Conservation (phyloP, 2,797 vertebrate species). For the Crax fasciolata region DNA sequence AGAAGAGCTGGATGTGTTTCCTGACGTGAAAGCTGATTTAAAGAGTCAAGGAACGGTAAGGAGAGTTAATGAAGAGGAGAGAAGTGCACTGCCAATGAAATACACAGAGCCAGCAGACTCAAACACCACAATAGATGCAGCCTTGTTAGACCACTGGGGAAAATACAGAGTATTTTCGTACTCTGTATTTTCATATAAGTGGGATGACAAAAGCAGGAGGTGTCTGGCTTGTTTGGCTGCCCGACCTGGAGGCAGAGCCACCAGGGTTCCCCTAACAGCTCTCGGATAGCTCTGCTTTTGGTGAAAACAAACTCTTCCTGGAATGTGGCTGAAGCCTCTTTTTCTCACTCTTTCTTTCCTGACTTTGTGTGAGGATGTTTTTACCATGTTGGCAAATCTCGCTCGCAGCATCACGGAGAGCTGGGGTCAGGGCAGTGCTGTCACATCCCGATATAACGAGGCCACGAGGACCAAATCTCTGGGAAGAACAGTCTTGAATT, state of each 20-base stretch:
- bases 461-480: background rate
- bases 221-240: background rate
- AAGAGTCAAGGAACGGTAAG: background rate
- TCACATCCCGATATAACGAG: background rate
- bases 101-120: background rate
- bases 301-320: background rate
- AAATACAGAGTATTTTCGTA: background rate
- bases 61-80: conserved; percentile 18
- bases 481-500: rapidly evolving
- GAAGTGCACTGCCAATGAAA: background rate
- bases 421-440: rapidly evolving
- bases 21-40: background rate
- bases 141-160: background rate
- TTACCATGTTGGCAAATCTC: background rate
- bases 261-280: background rate
- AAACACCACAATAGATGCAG: background rate
- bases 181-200: too few species aligned
- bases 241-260: background rate
- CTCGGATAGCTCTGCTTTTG: background rate
- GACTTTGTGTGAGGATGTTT: background rate
- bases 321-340: background rate
- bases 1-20: background rate
- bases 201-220: background rate
- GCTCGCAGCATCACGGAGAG: background rate
- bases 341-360: background rate